These are phyloP conservation scores for Cybosia mesomella DNA, from an alignment of 2,888 invertebrate genomes.

Conservation along the genomic window DNA sequence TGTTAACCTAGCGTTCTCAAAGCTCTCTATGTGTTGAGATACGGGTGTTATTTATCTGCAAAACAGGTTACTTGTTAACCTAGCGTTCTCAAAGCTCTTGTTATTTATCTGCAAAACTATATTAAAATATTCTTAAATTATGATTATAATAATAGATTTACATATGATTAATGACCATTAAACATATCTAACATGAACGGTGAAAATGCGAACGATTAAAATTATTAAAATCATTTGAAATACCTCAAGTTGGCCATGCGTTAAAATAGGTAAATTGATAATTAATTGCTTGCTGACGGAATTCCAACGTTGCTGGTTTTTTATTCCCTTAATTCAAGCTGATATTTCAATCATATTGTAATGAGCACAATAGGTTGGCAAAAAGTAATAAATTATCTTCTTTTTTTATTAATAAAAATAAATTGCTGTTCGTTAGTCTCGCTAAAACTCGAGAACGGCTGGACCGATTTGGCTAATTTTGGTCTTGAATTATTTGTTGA, in stretches of 20 bases:
- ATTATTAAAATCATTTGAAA: background rate
- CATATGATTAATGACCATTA: background rate
- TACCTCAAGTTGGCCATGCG: background rate
- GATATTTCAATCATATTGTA: slow-evolving; percentile 17
- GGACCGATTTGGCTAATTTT: too few species aligned
- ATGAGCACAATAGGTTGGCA: slow-evolving; percentile 21
- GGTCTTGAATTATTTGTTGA: too few species aligned
- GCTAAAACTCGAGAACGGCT: too few species aligned
- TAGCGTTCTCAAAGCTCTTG: background rate
- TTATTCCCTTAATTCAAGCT: background rate
- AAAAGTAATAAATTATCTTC: slow-evolving; percentile 31
- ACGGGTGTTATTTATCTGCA: background rate
- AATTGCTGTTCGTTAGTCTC: too few species aligned
- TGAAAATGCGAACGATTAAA: background rate
- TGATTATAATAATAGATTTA: slow-evolving; percentile 1
- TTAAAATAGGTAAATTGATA: slow-evolving; percentile 8
- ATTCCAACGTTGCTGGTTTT: background rate
- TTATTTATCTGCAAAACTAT: background rate
- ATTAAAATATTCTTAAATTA: background rate
- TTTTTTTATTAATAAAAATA: too few species aligned
- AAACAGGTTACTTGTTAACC: background rate
- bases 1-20: background rate
- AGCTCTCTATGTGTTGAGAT: background rate
- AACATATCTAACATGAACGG: background rate
- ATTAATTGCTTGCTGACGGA: slow-evolving; percentile 4